phyloP scores from a whole-genome alignment of 2,888 invertebrate species.

The Chaitophorus viminalis region DNA sequence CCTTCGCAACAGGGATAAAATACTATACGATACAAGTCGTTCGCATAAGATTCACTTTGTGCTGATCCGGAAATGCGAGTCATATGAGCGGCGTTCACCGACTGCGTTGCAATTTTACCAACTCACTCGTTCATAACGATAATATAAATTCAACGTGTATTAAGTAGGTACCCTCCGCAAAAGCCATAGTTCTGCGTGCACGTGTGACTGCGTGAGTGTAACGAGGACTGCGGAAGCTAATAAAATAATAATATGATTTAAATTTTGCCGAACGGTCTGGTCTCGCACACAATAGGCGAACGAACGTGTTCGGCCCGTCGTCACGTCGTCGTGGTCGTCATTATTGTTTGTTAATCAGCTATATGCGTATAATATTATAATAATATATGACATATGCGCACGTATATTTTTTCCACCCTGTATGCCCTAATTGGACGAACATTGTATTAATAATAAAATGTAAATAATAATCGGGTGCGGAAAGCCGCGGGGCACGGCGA shows the following conservation, averaged over 20 bases:
- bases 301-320: conserved; percentile 9
- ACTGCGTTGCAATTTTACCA: too few relatives aligned
- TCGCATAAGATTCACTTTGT: too few relatives aligned
- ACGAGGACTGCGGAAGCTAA: not conserved
- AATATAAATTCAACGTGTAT: too few relatives aligned
- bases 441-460: conserved; percentile 5
- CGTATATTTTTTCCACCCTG: conserved; percentile 17
- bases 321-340: not conserved
- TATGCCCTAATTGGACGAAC: conserved; percentile 48
- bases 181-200: too few relatives aligned
- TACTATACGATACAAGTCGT: too few relatives aligned
- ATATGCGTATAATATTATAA: not conserved
- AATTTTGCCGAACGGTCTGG: not conserved
- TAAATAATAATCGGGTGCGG: conserved; percentile 14
- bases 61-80: too few relatives aligned
- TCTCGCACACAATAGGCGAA: conserved; percentile 26
- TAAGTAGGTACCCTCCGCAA: too few relatives aligned
- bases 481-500: conserved; percentile 40
- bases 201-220: not conserved
- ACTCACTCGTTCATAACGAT: too few relatives aligned
- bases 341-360: conserved; percentile 40
- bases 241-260: conserved; percentile 27
- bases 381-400: not conserved
- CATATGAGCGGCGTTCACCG: too few relatives aligned
- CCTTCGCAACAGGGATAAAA: too few relatives aligned